A percentile compares a stretch with the other conserved stretches of the same genome.
These are phyloP conservation scores for Oxyteleia sp. DNA, from an alignment of 2,888 invertebrate genomes.

Conservation along the genomic window DNA sequence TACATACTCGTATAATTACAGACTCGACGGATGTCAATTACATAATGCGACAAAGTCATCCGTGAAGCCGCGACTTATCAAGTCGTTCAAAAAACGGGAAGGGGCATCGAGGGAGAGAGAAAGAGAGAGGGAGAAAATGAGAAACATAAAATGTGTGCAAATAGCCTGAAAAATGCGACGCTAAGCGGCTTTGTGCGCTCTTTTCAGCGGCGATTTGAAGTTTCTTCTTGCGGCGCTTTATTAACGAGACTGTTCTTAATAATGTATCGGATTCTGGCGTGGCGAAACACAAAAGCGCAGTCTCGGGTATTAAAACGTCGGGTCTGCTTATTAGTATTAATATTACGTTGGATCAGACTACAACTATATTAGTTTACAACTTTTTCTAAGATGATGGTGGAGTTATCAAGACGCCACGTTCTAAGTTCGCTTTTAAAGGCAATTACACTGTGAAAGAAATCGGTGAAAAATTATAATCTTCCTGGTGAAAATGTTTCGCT, in stretches of 20 bases:
- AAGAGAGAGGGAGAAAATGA: neutral
- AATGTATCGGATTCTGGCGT: constrained; percentile 33
- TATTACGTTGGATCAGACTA: constrained; percentile 11
- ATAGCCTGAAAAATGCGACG: constrained; percentile 17
- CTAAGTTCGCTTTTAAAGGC: constrained; percentile 9
- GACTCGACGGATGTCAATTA: constrained; percentile 38
- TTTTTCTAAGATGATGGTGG: neutral
- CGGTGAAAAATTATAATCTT: too few species aligned
- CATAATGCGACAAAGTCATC: constrained; percentile 42
- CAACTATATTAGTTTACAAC: constrained; percentile 21
- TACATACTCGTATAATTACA: constrained; percentile 29
- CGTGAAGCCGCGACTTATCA: constrained; percentile 9
- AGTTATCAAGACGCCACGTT: neutral
- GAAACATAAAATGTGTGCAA: constrained; percentile 6
- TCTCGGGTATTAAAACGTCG: constrained; percentile 27
- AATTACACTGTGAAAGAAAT: too few species aligned
- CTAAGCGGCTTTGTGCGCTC: constrained; percentile 12
- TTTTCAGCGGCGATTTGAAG: constrained; percentile 2
- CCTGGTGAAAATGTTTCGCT: too few species aligned
- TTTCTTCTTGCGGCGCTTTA: constrained; percentile 16
- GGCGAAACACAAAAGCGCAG: constrained; percentile 27
- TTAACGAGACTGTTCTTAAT: constrained; percentile 17
- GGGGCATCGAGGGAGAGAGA: neutral
- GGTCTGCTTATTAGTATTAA: constrained; percentile 36
- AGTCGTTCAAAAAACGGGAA: neutral